Evolutionary conservation across 2,113 vertebrate species (phyloP), one percentile per base, ranked within the genome.

Genomic region (Amphiprion percula): DNA sequence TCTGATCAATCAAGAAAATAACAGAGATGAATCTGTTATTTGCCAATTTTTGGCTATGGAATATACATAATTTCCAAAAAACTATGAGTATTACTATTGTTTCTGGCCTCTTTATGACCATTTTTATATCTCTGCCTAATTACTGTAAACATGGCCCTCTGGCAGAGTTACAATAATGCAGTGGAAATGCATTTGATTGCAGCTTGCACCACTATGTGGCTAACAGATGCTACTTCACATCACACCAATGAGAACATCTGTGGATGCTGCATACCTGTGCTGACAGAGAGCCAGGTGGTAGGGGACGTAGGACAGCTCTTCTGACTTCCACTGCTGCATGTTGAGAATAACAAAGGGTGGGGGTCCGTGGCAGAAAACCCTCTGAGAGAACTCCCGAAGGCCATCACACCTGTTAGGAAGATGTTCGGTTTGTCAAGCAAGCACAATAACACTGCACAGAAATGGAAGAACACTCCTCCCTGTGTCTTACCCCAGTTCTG

Each of bases 271-370:
- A 53, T 91, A 97, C 96, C 96, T 96, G 86, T 96, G 95, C 75
- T 96, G 94, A 49, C 95, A 96, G 84, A 97, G 93, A 68, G 93
- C 96, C 85, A 97, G 90, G 47, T 96, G 92, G 83, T 97, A 97
- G 0, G 96, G 96, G 30, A 97, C 95, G 56, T 97, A 97, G 16
- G 96, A 96, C 74, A 97, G 91, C 28, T 96, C 96, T 89, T 97
- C 96, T 12, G 96, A 96, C 87, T 94, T 96, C 96, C 96, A 97
- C 75, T 96, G 94, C 91, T 97, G 96, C 96, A 97, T 97, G 93
- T 97, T 96, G 82, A 97, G 91, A 65, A 97, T 97, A 77, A 97
- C 94, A 82, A 97, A 97, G 16, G 96, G 95, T 12, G 96, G 96
- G 6, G 95, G 93, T 4, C 96, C 95, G 0, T 96, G 93, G 90